Base-by-base conservation (phyloP, 2,888 invertebrate genomes). In the Ennomos erosarius region DNA sequence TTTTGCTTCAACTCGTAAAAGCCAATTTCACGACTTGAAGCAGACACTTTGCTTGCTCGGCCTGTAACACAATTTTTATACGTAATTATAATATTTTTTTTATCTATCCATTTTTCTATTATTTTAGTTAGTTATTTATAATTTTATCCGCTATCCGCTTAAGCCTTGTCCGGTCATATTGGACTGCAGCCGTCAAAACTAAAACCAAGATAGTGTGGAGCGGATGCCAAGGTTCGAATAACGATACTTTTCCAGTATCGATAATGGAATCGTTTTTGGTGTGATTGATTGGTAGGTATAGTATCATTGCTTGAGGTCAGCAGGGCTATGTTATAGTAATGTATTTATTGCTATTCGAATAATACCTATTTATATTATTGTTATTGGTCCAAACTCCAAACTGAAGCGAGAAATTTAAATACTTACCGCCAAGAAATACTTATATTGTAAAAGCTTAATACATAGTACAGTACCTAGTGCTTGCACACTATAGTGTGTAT, bases 141-240 rank as follows among this genome's bases (percentile, higher is more conserved):
- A 5, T 26, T 26, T 26, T 26, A 0, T 0, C 10, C 39, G 49
- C 47, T 13, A 3, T 43, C 9, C 9, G 46, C 44, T 26, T 11
- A 33, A 34, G 33, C 12, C 40, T 38, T 36, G 26, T 9, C 1
- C 45, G 40, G 6, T 33, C 26, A 16, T 39, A 36, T 12, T 8
- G 0, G 26, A 44, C 36, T 38, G 34, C 10, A 48, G 26, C 34
- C 45, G 62, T 64, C 59, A 60, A 62, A 59, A 65, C 58, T 54
- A 50, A 40, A 48, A 51, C 44, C 37, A 43, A 64, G 62, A 65
- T 65, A 67, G 56, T 42, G 52, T 13, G 53, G 54, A 56, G 55
- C 68, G 59, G 57, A 62, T 62, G 67, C 57, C 69, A 69, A 69
- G 69, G 69, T 64, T 59, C 64, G 64, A 64, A 67, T 67, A 59